Conservation (phyloP, 2,888 invertebrate species). For the Coronaproctus castanopsis region DNA sequence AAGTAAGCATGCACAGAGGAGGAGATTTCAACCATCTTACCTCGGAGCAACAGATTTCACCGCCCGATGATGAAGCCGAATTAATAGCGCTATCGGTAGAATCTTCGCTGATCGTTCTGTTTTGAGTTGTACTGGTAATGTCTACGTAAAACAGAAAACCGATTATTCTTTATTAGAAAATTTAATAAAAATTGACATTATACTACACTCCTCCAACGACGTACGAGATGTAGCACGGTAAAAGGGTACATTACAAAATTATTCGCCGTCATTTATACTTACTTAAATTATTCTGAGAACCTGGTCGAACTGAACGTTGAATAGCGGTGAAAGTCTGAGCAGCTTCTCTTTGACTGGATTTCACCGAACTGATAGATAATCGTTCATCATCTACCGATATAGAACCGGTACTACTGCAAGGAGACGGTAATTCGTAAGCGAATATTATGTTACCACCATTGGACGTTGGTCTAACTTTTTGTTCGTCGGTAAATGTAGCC, state of each 20-base stretch:
- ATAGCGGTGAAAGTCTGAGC: conserved; percentile 26
- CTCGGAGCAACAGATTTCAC: conserved; percentile 13
- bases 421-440: conserved; percentile 45
- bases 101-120: conserved; percentile 10
- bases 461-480: conserved; percentile 24
- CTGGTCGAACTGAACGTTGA: conserved; percentile 23
- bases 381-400: conserved; percentile 22
- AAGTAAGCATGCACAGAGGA: conserved; percentile 13
- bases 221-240: too few relatives aligned
- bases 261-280: too few relatives aligned
- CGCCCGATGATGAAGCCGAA: conserved; percentile 7
- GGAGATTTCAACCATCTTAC: conserved; percentile 13
- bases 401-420: conserved; percentile 17
- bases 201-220: too few relatives aligned
- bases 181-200: background rate
- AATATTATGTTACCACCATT: conserved; percentile 28
- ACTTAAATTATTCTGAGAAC: conserved; percentile 10
- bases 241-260: too few relatives aligned
- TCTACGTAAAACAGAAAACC: background rate
- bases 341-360: conserved; percentile 22
- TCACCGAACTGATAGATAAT: conserved; percentile 19
- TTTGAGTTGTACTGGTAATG: background rate
- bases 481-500: conserved; percentile 28
- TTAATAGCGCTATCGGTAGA: conserved; percentile 9
- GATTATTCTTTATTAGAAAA: background rate